Evolutionary conservation across 2,113 vertebrate species (phyloP).

Genomic region (human (Homo sapiens)): DNA sequence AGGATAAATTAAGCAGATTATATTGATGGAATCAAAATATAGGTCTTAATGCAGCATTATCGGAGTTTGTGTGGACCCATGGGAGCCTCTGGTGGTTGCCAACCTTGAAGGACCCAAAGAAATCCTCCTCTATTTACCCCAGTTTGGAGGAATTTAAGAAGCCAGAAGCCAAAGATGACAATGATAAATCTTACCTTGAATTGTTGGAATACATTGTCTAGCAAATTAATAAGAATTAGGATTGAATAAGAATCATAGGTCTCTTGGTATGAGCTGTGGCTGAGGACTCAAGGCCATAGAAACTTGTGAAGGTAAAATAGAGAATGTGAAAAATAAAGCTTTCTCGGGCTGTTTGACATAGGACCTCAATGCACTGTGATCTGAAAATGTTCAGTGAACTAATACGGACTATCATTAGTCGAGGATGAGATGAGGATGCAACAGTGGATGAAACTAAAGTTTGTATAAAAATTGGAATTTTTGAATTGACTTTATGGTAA

Average conservation of each 20-base stretch:
- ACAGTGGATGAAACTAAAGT: no score
- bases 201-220: background rate
- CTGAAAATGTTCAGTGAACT: background rate
- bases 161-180: background rate
- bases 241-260: background rate
- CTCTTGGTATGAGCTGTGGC: background rate
- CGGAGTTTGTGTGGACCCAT: background rate
- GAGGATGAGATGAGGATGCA: background rate
- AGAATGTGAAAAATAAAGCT: background rate
- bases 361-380: background rate
- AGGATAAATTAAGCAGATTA: background rate
- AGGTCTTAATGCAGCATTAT: background rate
- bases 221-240: background rate
- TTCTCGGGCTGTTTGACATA: background rate
- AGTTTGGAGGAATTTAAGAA: background rate
- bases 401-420: background rate
- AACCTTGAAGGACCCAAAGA: background rate
- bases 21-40: background rate
- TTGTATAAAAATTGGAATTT: background rate
- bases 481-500: background rate
- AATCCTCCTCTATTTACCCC: background rate
- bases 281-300: background rate
- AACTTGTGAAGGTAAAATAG: background rate
- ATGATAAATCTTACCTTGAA: background rate
- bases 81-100: background rate